phyloP scores from a whole-genome alignment of 2,113 vertebrate genomes.

The Notarius quadriscutis region DNA sequence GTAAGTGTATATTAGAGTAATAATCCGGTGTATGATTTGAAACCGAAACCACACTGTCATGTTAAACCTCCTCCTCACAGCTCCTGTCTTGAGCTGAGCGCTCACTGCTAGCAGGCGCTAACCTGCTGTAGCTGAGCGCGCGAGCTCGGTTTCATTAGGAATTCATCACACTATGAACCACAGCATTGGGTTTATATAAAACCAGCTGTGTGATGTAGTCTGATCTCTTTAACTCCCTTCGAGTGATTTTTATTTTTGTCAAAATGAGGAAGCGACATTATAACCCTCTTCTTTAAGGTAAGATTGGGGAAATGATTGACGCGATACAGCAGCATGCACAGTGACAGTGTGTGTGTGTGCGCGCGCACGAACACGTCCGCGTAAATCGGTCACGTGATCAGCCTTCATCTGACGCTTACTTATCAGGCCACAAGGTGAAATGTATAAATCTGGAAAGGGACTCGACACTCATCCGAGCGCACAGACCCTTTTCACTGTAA shows the following conservation, averaged over 20 bases:
- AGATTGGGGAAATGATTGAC: not conserved
- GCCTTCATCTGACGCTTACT: not conserved
- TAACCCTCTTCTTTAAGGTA: not conserved
- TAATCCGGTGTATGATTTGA: not conserved
- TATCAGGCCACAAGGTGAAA: not conserved
- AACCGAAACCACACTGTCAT: not conserved
- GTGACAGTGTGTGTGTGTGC: not conserved
- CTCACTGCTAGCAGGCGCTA: not conserved
- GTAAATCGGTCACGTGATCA: not conserved
- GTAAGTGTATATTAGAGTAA: not conserved
- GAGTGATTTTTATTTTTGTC: not conserved
- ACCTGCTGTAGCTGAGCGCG: constrained; percentile 1
- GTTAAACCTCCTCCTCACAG: not conserved
- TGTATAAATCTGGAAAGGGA: not conserved
- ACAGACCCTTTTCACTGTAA: not conserved
- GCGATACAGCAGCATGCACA: not conserved
- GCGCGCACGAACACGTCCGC: too few species aligned
- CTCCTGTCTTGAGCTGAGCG: not conserved
- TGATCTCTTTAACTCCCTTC: not conserved
- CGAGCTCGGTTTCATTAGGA: not conserved
- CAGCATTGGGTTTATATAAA: too few species aligned
- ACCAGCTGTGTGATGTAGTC: not conserved
- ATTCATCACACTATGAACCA: not conserved
- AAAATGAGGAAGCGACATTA: not conserved
- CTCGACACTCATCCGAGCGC: not conserved